phyloP scores from a whole-genome alignment of 92 coral and sea anemone species.

The Desmophyllum pertusum region DNA sequence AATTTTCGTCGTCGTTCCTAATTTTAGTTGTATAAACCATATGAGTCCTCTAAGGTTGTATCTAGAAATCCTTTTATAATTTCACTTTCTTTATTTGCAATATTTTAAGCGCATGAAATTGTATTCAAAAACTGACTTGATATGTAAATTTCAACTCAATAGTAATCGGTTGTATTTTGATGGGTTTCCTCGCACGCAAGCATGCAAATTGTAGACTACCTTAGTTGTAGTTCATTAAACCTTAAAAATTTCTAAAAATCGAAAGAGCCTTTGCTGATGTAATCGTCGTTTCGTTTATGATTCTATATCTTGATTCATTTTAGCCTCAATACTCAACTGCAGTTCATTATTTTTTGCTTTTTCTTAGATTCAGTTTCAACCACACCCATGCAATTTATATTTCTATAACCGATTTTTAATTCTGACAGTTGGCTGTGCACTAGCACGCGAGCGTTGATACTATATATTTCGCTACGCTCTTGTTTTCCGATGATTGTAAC shows the following conservation, averaged over 20 bases:
- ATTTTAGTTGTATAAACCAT: background rate
- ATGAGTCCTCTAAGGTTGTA: background rate
- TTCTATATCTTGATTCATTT: background rate
- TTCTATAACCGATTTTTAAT: background rate
- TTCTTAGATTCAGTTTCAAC: background rate
- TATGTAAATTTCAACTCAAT: background rate
- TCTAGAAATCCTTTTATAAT: background rate
- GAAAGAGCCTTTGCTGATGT: background rate
- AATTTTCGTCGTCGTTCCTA: background rate
- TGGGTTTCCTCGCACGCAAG: background rate
- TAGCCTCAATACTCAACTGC: background rate
- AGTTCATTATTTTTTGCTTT: background rate
- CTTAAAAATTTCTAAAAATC: background rate
- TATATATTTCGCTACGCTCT: background rate
- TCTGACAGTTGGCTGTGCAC: background rate
- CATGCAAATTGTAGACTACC: background rate
- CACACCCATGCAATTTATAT: slow-evolving; percentile 13
- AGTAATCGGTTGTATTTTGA: background rate
- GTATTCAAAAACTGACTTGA: background rate
- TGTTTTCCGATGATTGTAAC: background rate
- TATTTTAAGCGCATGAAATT: background rate
- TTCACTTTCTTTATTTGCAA: background rate
- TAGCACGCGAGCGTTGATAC: background rate
- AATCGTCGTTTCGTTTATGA: background rate
- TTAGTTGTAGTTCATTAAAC: background rate